Evolutionary conservation across 1,140 invertebrate genomes (phyloP).

Genomic region (Heterodera carotae): DNA sequence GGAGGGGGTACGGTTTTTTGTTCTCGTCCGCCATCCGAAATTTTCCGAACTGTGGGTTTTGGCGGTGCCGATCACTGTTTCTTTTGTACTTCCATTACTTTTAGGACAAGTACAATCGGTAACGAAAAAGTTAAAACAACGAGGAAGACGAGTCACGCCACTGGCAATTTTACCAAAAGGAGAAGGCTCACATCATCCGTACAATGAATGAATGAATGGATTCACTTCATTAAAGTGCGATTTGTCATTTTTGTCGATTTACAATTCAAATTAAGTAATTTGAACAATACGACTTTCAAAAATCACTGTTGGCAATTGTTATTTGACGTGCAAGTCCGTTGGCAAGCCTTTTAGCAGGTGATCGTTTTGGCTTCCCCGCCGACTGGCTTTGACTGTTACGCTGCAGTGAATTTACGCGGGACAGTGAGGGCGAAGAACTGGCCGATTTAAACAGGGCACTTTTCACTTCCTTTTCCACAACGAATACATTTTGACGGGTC

Average conservation of each 20-base stretch:
- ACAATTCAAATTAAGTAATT: too few species aligned
- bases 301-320: not conserved
- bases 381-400: not conserved
- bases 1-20: too few species aligned
- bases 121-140: not conserved
- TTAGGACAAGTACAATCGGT: too few species aligned
- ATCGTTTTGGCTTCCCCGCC: not conserved
- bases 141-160: not conserved
- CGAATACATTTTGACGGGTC: constrained; percentile 42
- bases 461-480: constrained; percentile 34
- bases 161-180: not conserved
- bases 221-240: too few species aligned
- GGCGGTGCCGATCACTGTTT: too few species aligned
- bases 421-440: not conserved
- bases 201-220: too few species aligned
- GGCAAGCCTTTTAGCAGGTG: not conserved
- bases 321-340: not conserved
- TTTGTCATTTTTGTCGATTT: too few species aligned
- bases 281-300: not conserved
- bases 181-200: not conserved
- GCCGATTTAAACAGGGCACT: constrained; percentile 11
- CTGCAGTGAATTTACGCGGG: not conserved
- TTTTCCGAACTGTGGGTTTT: too few species aligned
- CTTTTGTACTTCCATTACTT: too few species aligned
- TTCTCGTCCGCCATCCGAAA: too few species aligned